Evolutionary conservation across 2,797 vertebrate species (phyloP), one percentile per base, ranked within the genome.

Genomic region (Melanotaenia nigrans): DNA sequence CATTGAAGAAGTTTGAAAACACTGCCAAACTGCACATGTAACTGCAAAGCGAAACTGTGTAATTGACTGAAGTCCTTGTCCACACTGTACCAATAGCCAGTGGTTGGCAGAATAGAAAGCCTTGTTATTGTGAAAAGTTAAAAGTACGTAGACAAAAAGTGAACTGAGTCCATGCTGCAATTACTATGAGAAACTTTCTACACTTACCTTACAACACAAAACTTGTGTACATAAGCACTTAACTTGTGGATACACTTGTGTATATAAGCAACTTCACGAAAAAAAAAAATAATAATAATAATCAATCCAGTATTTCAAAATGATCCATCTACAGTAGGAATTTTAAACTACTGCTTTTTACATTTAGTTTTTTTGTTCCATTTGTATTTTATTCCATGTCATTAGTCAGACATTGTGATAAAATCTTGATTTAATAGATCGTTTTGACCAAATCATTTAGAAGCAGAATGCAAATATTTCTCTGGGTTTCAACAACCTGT

Each of bases 341-440:
- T 42, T 42, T 42, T 16, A 42, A 42, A 36, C 16, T 40, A 40
- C 18, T 42, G 3, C 40, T 42, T 42, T 14, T 42, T 6, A 3
- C 40, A 14, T 40, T 11, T 40, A 28, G 25, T 28, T 33, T 33
- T 33, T 18, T 18, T 18, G 25, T 2, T 5, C 13, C 3, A 42
- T 5, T 42, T 14, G 3, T 14, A 14, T 42, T 16, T 45, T 4
- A 45, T 18, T 45, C 5, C 18, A 20, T 20, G 14, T 45, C 5
- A 45, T 45, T 8, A 5, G 16, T 45, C 5, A n/a, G 42, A 16
- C 42, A 16, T 18, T 45, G 18, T 20, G 5, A 47, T 18, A 20
- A 9, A 57, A n/a, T 51, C 63, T 69, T 33, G 14, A 62, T 72
- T 63, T 47, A 57, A 63, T 63, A 12, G 33, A 57, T 70, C n/a